Conservation (phyloP, 2,113 vertebrate genomes). For the Calyptommatus sinebrachiatus region DNA sequence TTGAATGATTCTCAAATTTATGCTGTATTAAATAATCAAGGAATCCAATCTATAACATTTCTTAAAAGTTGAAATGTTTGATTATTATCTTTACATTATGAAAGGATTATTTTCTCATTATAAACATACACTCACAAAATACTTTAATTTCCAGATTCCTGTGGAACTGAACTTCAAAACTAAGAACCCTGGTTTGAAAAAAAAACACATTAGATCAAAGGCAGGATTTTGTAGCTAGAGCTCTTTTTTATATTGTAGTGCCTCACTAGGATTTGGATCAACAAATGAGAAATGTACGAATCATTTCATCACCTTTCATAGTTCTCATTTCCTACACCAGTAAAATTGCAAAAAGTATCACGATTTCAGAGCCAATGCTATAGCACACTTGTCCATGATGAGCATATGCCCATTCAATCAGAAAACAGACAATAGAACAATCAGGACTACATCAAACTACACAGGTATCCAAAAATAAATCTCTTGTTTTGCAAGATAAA, state of each 20-base stretch:
- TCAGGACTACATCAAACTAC: neutral
- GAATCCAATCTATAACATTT: neutral
- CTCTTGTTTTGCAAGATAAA: neutral
- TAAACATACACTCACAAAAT: neutral
- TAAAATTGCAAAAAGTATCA: neutral
- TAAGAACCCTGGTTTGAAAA: neutral
- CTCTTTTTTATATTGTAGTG: neutral
- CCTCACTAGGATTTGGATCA: neutral
- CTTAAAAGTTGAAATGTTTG: conserved; percentile 9
- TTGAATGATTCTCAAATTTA: neutral
- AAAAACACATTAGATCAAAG: neutral
- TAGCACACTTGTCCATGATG: neutral
- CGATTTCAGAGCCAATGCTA: neutral
- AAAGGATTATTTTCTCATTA: neutral
- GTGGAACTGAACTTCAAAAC: neutral
- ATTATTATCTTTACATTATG: neutral
- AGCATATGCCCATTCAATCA: neutral
- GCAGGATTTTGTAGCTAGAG: neutral
- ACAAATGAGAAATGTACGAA: neutral
- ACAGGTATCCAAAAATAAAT: neutral
- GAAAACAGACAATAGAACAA: neutral
- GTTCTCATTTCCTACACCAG: neutral
- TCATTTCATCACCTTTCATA: neutral
- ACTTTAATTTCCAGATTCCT: neutral
- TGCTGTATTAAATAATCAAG: neutral